A percentile compares a stretch with the other conserved stretches of the same genome.
Evolutionary conservation across 2,888 invertebrate genomes (phyloP).

Genomic region (Phaonia tiefii): DNA sequence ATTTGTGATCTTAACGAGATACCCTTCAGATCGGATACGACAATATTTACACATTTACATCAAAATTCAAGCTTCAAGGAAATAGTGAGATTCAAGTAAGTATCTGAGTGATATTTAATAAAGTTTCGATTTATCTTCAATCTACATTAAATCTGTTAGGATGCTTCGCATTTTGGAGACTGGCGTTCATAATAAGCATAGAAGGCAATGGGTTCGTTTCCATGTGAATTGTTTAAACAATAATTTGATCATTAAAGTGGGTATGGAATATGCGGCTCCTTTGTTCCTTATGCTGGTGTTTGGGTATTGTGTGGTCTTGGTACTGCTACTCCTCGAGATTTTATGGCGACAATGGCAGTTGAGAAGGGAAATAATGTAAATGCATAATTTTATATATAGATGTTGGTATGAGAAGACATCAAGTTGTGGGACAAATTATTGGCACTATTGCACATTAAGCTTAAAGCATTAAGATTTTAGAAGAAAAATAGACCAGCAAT

Average conservation of each 20-base stretch:
- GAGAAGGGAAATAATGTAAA: not conserved
- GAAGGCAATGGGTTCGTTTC: constrained; percentile 73
- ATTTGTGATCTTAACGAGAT: constrained; percentile 79
- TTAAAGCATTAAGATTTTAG: too few relatives aligned
- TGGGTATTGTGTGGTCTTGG: constrained; percentile 71
- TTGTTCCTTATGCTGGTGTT: constrained; percentile 75
- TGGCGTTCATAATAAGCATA: constrained; percentile 72
- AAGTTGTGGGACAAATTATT: too few relatives aligned
- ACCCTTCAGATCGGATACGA: constrained; percentile 71
- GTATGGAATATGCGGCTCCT: constrained; percentile 78
- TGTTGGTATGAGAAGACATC: too few relatives aligned
- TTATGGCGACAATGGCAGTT: constrained; percentile 34
- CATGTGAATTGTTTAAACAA: constrained; percentile 74
- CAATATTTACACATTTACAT: constrained; percentile 70
- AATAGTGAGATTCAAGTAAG: constrained; percentile 72
- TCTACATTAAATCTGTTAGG: constrained; percentile 59
- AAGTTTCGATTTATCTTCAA: not conserved
- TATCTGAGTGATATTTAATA: not conserved
- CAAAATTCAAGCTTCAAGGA: constrained; percentile 76
- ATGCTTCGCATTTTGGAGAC: constrained; percentile 74
- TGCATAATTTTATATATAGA: too few relatives aligned
- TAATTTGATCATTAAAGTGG: constrained; percentile 75
- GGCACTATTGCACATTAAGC: too few relatives aligned
- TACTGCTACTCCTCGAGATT: constrained; percentile 73
- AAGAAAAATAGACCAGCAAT: too few relatives aligned